These are phyloP conservation scores for Ypsolopha scabrella DNA, from an alignment of 2,888 invertebrate genomes.

Conservation along the genomic window DNA sequence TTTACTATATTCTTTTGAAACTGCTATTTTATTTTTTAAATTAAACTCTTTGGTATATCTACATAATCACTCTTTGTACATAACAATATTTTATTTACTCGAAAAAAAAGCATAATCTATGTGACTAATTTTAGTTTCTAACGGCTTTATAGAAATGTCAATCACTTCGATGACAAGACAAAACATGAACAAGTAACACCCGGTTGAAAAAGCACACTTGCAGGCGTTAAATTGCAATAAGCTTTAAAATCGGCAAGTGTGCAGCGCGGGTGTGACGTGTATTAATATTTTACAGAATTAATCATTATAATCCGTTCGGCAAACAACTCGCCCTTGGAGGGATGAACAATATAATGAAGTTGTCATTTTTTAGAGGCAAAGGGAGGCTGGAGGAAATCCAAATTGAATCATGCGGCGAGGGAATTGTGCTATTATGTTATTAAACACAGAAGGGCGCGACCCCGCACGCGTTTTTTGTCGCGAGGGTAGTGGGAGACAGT, in stretches of 20 bases:
- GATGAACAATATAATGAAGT: constrained; percentile 68
- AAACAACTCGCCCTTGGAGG: constrained; percentile 65
- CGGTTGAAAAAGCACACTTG: constrained; percentile 41
- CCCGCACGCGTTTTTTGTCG: constrained; percentile 58
- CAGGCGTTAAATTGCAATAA: constrained; percentile 46
- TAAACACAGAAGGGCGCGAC: constrained; percentile 73
- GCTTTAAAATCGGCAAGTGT: constrained; percentile 51
- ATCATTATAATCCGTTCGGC: constrained; percentile 69
- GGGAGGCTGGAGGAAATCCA: constrained; percentile 73
- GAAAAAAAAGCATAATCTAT: too few species aligned
- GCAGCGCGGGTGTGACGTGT: constrained; percentile 57
- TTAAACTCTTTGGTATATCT: too few species aligned
- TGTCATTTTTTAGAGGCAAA: constrained; percentile 61
- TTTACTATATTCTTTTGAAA: neutral
- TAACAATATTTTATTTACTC: too few species aligned
- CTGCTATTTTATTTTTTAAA: too few species aligned
- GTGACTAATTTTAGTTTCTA: too few species aligned
- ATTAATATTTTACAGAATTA: constrained; percentile 70
- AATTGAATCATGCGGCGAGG: constrained; percentile 77
- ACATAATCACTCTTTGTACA: too few species aligned
- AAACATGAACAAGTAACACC: too few species aligned
- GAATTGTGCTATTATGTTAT: constrained; percentile 78
- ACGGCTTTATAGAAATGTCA: too few species aligned
- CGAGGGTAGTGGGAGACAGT: constrained; percentile 63
- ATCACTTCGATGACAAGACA: too few species aligned